Conservation (phyloP, 2,888 invertebrate genomes). For the Volucella zonaria region DNA sequence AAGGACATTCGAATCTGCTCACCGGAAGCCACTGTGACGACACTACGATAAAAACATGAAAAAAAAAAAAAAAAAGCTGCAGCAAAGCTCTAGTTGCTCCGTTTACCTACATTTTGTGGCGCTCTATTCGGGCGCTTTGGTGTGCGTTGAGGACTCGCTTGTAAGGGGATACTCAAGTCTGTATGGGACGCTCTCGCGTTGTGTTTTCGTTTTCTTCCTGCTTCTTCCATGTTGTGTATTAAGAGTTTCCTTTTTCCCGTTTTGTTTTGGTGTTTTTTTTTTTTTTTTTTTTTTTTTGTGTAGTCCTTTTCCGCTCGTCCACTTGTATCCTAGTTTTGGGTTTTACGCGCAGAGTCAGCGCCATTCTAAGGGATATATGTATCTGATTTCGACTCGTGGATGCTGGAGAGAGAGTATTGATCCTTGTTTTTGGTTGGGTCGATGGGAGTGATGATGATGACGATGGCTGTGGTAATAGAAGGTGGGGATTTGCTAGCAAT, state of each 20-base stretch:
- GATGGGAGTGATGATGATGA: neutral
- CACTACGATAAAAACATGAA: conserved; percentile 38
- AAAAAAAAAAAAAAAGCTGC: conserved; percentile 43
- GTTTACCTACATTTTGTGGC: conserved; percentile 45
- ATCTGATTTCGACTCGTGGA: conserved; percentile 58
- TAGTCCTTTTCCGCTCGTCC: conserved; percentile 4
- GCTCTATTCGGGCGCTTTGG: neutral
- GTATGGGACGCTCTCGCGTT: conserved; percentile 22
- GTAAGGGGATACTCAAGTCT: conserved; percentile 3
- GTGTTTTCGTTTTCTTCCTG: conserved; percentile 47
- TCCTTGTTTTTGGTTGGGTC: conserved; percentile 57
- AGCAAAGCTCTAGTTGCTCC: conserved; percentile 55
- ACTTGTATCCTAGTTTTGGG: neutral
- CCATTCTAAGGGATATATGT: conserved; percentile 18
- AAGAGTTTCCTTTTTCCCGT: conserved; percentile 8
- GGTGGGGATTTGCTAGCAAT: conserved; percentile 17
- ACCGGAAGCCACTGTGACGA: conserved; percentile 33
- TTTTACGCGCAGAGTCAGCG: conserved; percentile 46
- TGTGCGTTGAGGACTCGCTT: conserved; percentile 26
- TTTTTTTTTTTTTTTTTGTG: no score
- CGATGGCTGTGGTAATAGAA: neutral
- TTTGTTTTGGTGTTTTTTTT: conserved; percentile 48
- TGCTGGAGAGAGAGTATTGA: conserved; percentile 72
- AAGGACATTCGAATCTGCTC: conserved; percentile 36
- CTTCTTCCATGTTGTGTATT: conserved; percentile 31